Conservation (phyloP, 2,888 invertebrate genomes). For the Pinctada fucata region DNA sequence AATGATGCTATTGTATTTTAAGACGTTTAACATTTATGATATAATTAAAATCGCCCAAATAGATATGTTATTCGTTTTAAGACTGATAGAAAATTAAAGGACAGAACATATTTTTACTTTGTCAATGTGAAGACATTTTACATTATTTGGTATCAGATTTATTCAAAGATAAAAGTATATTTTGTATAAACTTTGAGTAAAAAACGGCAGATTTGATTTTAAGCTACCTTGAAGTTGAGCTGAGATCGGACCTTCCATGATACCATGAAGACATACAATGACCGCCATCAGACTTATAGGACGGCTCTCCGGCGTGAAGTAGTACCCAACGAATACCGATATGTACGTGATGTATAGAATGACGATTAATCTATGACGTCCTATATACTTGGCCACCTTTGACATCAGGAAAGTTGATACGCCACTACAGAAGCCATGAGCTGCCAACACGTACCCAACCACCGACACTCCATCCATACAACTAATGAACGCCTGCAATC, state of each 20-base stretch:
- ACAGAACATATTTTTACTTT: no score
- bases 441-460: conserved; percentile 65
- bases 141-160: no score
- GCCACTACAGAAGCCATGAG: conserved; percentile 58
- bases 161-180: no score
- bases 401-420: conserved; percentile 56
- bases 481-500: conserved; percentile 62
- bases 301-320: conserved; percentile 43
- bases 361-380: conserved; percentile 56
- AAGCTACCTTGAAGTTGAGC: no score
- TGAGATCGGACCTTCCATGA: conserved; percentile 50
- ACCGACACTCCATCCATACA: conserved; percentile 64
- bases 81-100: no score
- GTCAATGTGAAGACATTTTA: no score
- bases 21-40: no score
- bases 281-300: conserved; percentile 49
- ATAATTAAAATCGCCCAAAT: no score
- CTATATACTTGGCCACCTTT: conserved; percentile 53
- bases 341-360: conserved; percentile 54
- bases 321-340: conserved; percentile 50
- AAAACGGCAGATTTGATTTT: no score
- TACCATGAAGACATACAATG: conserved; percentile 59
- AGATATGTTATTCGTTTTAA: no score
- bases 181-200: no score
- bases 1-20: no score